Percentiles rank a stretch among this genome's conserved stretches.
Evolutionary conservation across 35 echinoderm and acorn worm species (phyloP).

Genomic region (Holothuria glaberrima): DNA sequence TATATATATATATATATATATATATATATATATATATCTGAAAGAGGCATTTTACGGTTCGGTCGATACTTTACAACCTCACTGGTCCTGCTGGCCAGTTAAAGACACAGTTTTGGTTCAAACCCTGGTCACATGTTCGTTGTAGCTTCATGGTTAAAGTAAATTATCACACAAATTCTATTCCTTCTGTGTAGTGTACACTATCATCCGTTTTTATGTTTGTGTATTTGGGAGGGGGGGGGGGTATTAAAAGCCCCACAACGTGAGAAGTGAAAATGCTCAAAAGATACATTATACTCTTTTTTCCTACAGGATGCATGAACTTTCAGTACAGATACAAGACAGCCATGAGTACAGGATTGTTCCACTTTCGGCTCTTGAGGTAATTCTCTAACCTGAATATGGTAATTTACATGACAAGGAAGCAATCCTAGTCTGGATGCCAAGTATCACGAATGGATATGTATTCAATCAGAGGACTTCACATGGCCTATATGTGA

Average conservation of each 20-base stretch:
- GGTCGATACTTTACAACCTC: too few relatives aligned
- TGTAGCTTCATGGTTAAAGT: too few relatives aligned
- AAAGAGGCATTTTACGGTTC: too few relatives aligned
- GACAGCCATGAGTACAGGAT: background rate
- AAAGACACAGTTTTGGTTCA: too few relatives aligned
- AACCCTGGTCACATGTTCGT: too few relatives aligned
- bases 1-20: too few relatives aligned
- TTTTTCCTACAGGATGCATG: background rate
- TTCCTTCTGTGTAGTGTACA: too few relatives aligned
- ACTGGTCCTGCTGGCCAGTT: too few relatives aligned
- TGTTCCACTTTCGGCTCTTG: background rate
- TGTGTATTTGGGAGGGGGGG: too few relatives aligned
- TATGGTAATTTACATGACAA: background rate
- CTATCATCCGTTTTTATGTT: too few relatives aligned
- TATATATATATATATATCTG: too few relatives aligned
- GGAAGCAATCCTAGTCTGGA: background rate
- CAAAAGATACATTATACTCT: background rate
- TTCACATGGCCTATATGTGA: background rate
- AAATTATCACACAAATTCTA: too few relatives aligned
- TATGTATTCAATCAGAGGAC: background rate
- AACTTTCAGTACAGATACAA: background rate
- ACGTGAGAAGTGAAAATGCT: background rate
- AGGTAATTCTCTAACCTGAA: background rate
- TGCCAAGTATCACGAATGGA: background rate
- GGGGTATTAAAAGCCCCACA: background rate